Conservation (phyloP, 2,888 invertebrate genomes). For the Clitarchus hookeri region DNA sequence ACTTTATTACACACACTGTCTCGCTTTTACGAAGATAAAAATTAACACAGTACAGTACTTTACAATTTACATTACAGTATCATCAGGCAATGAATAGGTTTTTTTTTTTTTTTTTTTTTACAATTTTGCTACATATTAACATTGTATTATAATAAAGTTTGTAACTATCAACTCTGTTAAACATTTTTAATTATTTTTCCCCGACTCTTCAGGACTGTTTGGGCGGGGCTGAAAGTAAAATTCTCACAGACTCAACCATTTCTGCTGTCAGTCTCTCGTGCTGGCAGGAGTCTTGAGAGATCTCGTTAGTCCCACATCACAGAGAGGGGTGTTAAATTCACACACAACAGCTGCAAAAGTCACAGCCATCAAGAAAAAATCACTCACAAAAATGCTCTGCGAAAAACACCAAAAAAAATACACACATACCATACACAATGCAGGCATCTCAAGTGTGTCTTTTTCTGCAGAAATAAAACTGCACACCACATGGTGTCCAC, state of each 20-base stretch:
- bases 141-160: neutral
- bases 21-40: neutral
- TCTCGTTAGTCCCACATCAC: constrained; percentile 7
- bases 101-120: neutral
- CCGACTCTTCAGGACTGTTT: neutral
- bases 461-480: too few species aligned
- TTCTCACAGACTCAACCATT: neutral
- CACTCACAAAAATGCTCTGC: too few species aligned
- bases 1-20: neutral
- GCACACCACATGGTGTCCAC: too few species aligned
- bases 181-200: neutral
- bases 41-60: neutral
- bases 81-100: neutral
- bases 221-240: neutral
- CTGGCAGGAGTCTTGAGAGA: neutral
- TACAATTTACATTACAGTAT: neutral
- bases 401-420: too few species aligned
- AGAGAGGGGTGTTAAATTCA: neutral
- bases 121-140: neutral
- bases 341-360: constrained; percentile 1
- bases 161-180: neutral
- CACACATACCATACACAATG: too few species aligned
- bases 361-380: constrained; percentile 1
- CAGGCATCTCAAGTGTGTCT: too few species aligned
- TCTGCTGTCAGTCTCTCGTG: neutral